phyloP scores from a whole-genome alignment of 2,113 vertebrate species.

The Alethe castanea region DNA sequence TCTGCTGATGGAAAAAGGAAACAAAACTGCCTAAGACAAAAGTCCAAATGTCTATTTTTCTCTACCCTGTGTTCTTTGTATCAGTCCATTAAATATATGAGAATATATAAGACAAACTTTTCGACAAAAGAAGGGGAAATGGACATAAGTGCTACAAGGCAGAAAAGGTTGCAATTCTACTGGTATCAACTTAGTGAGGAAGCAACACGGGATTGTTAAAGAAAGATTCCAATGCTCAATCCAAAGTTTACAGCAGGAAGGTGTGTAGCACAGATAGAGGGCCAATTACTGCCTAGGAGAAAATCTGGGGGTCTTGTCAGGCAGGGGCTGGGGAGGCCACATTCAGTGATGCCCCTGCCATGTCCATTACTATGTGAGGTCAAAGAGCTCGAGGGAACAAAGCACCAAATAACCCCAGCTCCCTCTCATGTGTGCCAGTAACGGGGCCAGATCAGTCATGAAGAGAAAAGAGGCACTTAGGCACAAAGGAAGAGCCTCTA shows the following conservation, averaged over 20 bases:
- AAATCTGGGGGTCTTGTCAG: not conserved
- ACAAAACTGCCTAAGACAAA: not conserved
- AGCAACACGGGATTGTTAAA: not conserved
- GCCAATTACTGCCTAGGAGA: not conserved
- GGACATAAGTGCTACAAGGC: not conserved
- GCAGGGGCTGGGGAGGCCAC: not conserved
- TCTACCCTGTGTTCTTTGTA: not conserved
- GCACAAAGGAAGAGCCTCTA: conserved; percentile 44
- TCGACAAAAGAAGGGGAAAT: not conserved
- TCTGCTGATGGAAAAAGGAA: not conserved
- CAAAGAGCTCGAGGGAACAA: not conserved
- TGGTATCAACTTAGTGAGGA: not conserved
- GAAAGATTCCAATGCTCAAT: not conserved
- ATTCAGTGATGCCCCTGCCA: not conserved
- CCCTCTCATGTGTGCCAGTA: not conserved
- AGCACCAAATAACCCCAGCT: not conserved
- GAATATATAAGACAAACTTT: not conserved
- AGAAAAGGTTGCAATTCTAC: not conserved
- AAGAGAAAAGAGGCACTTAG: conserved; percentile 5
- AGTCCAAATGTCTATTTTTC: not conserved
- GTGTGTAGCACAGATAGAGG: not conserved
- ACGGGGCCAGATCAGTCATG: not conserved
- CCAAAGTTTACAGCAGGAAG: not conserved
- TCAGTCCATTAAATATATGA: not conserved
- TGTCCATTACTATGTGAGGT: not conserved